Base-by-base conservation (phyloP, 2,888 invertebrate species). In the Eupithecia exiguata region DNA sequence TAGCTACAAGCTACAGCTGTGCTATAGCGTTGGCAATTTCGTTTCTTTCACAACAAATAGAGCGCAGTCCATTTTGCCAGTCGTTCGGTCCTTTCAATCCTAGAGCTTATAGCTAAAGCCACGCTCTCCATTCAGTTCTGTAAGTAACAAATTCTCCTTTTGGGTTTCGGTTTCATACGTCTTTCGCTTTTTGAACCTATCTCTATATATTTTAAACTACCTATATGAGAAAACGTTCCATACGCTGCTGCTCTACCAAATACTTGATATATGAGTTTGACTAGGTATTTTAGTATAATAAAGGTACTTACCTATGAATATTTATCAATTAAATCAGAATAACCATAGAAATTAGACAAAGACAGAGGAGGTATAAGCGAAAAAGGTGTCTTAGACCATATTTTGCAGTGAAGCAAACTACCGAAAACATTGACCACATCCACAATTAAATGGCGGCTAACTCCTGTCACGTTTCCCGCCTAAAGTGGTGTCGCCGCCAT, bases 401-500 rank as follows among this genome's bases (percentile, higher is more conserved):
- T n/a, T 49, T 49, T 9, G n/a, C 49, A n/a, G 49, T n/a, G 7
- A 49, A 49, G n/a, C 49, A n/a, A 49, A 9, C n/a, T 9, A 49
- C 46, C 4, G 21, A n/a, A 53, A 21, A n/a, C 49, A 53, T 53
- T 21, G 49, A 21, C 49, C 49, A 49, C 9, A 49, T n/a, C 49
- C 49, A 53, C n/a, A 53, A 53, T 78, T 77, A 80, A 72, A 74
- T 71, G 81, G 84, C 82, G 82, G 80, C 80, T 79, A 84, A 84
- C 86, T 86, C 78, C 84, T 87, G 89, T 90, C 92, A 90, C 91
- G 88, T 91, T 88, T 90, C 87, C 87, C 89, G 86, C 86, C 84
- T 83, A 89, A 91, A 92, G 90, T 89, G 88, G 86, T 85, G 84
- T 87, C 85, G 83, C 83, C 79, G 82, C 92, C 92, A 93, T 93